phyloP scores from a whole-genome alignment of 2,113 vertebrate genomes.

The Syrrhaptes paradoxus region DNA sequence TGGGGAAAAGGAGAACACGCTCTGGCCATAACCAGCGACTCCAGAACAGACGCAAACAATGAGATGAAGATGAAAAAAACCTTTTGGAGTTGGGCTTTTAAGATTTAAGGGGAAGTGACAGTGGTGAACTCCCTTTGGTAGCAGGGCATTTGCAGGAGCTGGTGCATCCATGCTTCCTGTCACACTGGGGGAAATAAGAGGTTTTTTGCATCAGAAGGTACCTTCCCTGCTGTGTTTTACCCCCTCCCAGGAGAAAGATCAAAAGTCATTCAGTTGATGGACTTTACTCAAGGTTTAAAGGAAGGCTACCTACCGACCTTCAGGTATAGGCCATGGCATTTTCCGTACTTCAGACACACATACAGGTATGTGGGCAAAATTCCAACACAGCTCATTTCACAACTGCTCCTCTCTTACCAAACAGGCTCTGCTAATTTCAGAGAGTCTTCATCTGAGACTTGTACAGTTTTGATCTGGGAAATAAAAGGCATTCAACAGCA shows the following conservation, averaged over 20 bases:
- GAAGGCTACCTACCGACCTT: not conserved
- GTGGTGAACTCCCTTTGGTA: not conserved
- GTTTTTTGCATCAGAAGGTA: not conserved
- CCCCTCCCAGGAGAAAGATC: not conserved
- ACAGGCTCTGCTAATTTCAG: not conserved
- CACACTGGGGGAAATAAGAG: not conserved
- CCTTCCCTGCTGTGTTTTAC: not conserved
- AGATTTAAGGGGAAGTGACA: not conserved
- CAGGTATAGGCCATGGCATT: not conserved
- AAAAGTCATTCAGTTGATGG: fast-evolving
- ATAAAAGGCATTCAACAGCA: not conserved
- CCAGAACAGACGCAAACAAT: not conserved
- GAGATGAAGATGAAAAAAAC: not conserved
- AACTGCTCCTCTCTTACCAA: not conserved
- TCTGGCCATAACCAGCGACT: not conserved
- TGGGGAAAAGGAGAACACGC: not conserved
- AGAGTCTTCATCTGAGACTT: fast-evolving
- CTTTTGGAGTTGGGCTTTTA: not conserved
- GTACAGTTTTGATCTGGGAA: not conserved
- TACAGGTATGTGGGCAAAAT: fast-evolving
- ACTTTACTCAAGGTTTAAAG: not conserved
- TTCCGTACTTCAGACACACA: not conserved
- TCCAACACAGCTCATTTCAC: not conserved
- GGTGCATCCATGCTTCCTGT: fast-evolving
- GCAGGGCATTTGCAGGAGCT: not conserved